Conservation (phyloP, 2,888 invertebrate genomes). For the Apomyelois bistriatella region DNA sequence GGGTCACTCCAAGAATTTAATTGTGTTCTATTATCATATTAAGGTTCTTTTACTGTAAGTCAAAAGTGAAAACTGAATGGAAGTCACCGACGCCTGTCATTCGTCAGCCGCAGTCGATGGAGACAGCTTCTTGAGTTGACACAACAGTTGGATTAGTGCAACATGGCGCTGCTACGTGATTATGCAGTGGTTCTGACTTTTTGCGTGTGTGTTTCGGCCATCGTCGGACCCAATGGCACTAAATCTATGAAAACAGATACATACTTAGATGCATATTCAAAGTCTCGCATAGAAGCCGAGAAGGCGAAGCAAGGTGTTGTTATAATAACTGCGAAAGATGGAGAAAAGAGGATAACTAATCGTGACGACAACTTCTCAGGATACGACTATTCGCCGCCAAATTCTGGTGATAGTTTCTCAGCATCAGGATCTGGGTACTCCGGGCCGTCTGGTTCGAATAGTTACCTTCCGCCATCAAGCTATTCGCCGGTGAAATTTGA, state of each 20-base stretch:
- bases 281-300: slow-evolving; percentile 74
- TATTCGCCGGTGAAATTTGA: slow-evolving; percentile 51
- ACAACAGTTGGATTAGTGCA: slow-evolving; percentile 46
- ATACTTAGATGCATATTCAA: slow-evolving; percentile 83
- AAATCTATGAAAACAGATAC: slow-evolving; percentile 75
- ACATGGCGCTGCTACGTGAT: slow-evolving; percentile 50
- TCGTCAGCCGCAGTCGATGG: slow-evolving; percentile 73
- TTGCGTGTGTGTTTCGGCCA: slow-evolving; percentile 54
- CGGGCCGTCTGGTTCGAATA: slow-evolving; percentile 33
- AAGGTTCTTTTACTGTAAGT: slow-evolving; percentile 78
- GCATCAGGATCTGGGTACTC: slow-evolving; percentile 41
- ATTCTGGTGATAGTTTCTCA: slow-evolving; percentile 51
- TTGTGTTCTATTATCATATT: slow-evolving; percentile 80
- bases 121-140: slow-evolving; percentile 66
- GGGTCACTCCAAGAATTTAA: slow-evolving; percentile 76
- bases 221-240: slow-evolving; percentile 64
- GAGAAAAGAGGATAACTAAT: slow-evolving; percentile 70
- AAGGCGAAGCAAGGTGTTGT: slow-evolving; percentile 66
- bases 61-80: slow-evolving; percentile 78
- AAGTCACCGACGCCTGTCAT: slow-evolving; percentile 61
- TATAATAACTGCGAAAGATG: slow-evolving; percentile 69
- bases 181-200: slow-evolving; percentile 45
- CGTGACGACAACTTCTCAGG: slow-evolving; percentile 68
- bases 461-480: slow-evolving; percentile 47
- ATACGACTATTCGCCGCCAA: slow-evolving; percentile 66